Percentiles rank a stretch among this genome's conserved stretches.
These are phyloP conservation scores for Zenarchopterus dispar DNA, from an alignment of 2,797 vertebrate genomes.

Conservation along the genomic window DNA sequence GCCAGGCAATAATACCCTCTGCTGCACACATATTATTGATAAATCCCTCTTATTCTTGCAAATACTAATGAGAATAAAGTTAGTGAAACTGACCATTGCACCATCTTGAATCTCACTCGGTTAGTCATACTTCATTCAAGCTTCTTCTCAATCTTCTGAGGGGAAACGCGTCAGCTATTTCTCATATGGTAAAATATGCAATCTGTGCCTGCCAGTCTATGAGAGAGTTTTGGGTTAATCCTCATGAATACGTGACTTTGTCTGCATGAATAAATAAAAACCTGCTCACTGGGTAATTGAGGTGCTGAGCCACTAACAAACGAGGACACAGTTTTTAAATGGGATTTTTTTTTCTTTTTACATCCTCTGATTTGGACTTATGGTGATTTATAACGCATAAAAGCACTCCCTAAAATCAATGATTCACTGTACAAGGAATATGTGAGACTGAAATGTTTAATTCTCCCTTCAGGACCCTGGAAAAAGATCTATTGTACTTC, in stretches of 20 bases:
- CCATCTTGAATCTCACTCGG: slow-evolving; percentile 77
- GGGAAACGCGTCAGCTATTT: slow-evolving; percentile 82
- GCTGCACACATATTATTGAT: slow-evolving; percentile 53
- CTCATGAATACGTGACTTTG: slow-evolving; percentile 89
- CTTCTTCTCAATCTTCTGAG: slow-evolving; percentile 76
- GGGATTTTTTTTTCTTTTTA: slow-evolving; percentile 65
- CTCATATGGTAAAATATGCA: slow-evolving; percentile 85
- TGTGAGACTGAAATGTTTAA: slow-evolving; percentile 56
- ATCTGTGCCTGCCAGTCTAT: slow-evolving; percentile 85
- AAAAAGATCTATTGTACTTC: slow-evolving; percentile 37
- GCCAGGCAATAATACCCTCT: slow-evolving; percentile 27
- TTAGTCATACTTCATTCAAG: slow-evolving; percentile 58
- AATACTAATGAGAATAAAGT: slow-evolving; percentile 70
- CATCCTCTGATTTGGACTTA: slow-evolving; percentile 56
- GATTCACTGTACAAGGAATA: slow-evolving; percentile 48
- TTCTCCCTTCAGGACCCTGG: slow-evolving; percentile 38
- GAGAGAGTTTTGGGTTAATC: slow-evolving; percentile 85
- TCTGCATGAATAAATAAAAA: slow-evolving; percentile 89
- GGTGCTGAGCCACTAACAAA: slow-evolving; percentile 85
- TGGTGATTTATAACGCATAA: slow-evolving; percentile 78
- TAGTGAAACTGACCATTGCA: slow-evolving; percentile 76
- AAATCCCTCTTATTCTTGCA: slow-evolving; percentile 63
- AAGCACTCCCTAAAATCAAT: slow-evolving; percentile 72
- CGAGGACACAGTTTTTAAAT: slow-evolving; percentile 84
- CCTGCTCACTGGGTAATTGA: slow-evolving; percentile 86